These are phyloP conservation scores for Carcharodon carcharias DNA, from an alignment of 2,797 vertebrate genomes.

Conservation along the genomic window DNA sequence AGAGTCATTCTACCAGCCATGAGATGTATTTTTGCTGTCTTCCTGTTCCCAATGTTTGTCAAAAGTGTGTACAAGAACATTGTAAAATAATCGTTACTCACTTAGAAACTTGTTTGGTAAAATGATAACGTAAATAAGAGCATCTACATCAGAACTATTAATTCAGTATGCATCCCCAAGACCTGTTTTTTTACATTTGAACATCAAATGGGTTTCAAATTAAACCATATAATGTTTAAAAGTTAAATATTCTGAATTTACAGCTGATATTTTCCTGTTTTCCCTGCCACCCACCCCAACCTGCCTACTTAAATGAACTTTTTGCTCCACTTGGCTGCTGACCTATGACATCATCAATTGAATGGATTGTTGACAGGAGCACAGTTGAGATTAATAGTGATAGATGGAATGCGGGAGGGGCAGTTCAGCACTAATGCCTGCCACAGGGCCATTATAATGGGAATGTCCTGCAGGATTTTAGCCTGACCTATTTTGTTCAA, in stretches of 20 bases:
- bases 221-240: neutral
- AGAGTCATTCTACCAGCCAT: neutral
- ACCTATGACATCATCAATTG: neutral
- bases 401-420: neutral
- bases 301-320: neutral
- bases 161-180: neutral
- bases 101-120: neutral
- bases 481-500: neutral
- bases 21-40: neutral
- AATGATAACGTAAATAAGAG: neutral
- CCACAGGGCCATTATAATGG: neutral
- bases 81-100: neutral
- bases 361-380: neutral
- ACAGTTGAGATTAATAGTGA: neutral
- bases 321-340: neutral
- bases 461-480: constrained; percentile 15
- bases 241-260: neutral
- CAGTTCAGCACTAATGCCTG: neutral
- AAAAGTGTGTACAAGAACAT: neutral
- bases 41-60: neutral
- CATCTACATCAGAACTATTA: neutral
- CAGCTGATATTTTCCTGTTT: neutral
- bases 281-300: neutral
- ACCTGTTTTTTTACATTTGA: neutral
- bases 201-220: neutral